Percentiles rank a stretch among this genome's conserved stretches.
Conservation (phyloP, 2,888 invertebrate species). For the Adineta ricciae region DNA sequence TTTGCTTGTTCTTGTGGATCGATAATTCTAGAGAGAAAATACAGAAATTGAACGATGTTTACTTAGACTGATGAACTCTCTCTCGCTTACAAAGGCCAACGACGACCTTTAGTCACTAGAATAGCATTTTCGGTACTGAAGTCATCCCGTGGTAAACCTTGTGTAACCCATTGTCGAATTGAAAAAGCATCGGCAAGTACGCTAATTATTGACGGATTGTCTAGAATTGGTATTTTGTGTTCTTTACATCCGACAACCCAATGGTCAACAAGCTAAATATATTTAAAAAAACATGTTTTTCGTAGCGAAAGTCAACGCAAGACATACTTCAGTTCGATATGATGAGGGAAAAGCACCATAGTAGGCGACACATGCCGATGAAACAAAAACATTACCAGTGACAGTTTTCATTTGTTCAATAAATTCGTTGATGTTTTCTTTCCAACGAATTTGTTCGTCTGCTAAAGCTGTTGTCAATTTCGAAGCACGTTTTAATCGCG, state of each 20-base stretch:
- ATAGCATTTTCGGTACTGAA: constrained; percentile 51
- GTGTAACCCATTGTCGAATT: constrained; percentile 56
- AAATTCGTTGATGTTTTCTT: constrained; percentile 58
- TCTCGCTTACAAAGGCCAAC: constrained; percentile 46
- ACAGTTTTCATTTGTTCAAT: constrained; percentile 47
- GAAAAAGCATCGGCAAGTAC: constrained; percentile 53
- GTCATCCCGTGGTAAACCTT: constrained; percentile 49
- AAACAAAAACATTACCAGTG: constrained; percentile 50
- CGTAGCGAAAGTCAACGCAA: background rate
- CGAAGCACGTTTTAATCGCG: constrained; percentile 68
- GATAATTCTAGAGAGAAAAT: constrained; percentile 42
- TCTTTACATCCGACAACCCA: constrained; percentile 64
- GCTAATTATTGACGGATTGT: constrained; percentile 57
- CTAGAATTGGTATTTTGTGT: constrained; percentile 63
- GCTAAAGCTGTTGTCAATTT: constrained; percentile 73
- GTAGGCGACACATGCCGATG: constrained; percentile 51
- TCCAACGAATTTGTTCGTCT: constrained; percentile 76
- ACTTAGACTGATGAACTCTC: background rate
- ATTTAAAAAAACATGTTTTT: constrained; percentile 25
- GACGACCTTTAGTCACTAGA: constrained; percentile 47
- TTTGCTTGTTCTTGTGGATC: constrained; percentile 52
- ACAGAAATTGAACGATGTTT: background rate
- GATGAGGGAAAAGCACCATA: constrained; percentile 51
- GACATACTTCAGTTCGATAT: constrained; percentile 41
- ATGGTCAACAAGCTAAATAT: constrained; percentile 52